phyloP scores from a whole-genome alignment of 2,113 vertebrate species.

The Callionymus lyra region DNA sequence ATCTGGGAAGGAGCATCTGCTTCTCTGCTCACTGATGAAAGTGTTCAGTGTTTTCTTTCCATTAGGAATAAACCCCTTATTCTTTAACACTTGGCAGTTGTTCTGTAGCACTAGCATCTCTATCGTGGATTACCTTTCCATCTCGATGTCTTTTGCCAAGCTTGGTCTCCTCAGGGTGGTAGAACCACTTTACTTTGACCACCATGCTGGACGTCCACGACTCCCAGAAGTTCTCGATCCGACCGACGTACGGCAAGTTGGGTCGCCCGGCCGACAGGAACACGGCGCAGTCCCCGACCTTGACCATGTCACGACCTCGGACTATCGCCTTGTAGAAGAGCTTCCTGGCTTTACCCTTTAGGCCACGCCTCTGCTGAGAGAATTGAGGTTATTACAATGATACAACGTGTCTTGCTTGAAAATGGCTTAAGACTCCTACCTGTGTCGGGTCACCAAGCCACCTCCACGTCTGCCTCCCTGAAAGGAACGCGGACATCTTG shows the following conservation, averaged over 20 bases:
- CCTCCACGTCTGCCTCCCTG: conserved; percentile 87
- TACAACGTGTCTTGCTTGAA: conserved; percentile 7
- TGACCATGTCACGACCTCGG: conserved; percentile 84
- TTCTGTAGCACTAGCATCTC: too few relatives aligned
- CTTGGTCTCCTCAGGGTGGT: conserved; percentile 95
- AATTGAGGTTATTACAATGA: too few relatives aligned
- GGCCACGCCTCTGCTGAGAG: conserved; percentile 79
- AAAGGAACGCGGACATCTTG: conserved; percentile 84
- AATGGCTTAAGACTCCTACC: conserved; percentile 54
- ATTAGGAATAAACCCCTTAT: not conserved
- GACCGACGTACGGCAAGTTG: conserved; percentile 89
- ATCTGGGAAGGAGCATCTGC: too few relatives aligned
- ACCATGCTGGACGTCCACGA: conserved; percentile 97
- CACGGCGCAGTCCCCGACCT: conserved; percentile 89
- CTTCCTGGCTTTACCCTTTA: conserved; percentile 93
- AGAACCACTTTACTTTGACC: conserved; percentile 98
- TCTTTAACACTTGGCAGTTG: too few relatives aligned
- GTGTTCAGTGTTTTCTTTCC: too few relatives aligned
- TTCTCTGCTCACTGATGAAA: too few relatives aligned
- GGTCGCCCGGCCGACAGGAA: conserved; percentile 90
- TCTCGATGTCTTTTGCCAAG: conserved; percentile 86
- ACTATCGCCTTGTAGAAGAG: conserved; percentile 96
- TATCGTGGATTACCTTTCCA: conserved; percentile 75
- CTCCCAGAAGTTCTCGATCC: conserved; percentile 97
- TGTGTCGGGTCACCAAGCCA: conserved; percentile 96